These are phyloP conservation scores for Acleris emargana DNA, from an alignment of 2,888 invertebrate genomes.

Conservation along the genomic window DNA sequence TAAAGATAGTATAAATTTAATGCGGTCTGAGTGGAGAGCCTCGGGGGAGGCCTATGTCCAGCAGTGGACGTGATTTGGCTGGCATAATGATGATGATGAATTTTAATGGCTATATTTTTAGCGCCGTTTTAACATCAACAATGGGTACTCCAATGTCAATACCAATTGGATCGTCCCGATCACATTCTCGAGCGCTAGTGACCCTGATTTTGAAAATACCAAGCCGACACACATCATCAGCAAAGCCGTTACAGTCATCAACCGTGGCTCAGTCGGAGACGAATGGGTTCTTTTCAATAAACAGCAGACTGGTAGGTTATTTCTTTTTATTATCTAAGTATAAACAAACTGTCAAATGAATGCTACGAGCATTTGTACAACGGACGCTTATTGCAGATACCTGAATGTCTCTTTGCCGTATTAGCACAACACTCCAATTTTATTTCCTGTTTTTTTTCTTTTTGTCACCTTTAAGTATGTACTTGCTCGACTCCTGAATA, in stretches of 20 bases:
- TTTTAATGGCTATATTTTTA: slow-evolving; percentile 35
- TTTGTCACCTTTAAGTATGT: not conserved
- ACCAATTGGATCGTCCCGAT: slow-evolving; percentile 73
- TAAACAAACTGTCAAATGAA: no score
- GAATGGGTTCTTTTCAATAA: slow-evolving; percentile 86
- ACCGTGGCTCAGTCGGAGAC: slow-evolving; percentile 59
- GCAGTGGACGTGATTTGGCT: no score
- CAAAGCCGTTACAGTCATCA: slow-evolving; percentile 55
- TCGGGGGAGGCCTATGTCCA: no score
- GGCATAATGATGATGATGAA: no score
- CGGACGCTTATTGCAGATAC: no score
- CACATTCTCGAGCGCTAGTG: slow-evolving; percentile 67
- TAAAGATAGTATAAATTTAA: no score
- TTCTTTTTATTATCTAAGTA: not conserved
- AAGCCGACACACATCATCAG: slow-evolving; percentile 70
- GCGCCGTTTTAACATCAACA: slow-evolving; percentile 81
- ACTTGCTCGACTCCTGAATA: not conserved
- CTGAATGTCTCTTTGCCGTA: not conserved
- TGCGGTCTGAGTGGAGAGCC: no score
- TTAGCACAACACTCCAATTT: no score
- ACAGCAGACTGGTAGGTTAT: slow-evolving; percentile 81
- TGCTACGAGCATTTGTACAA: not conserved
- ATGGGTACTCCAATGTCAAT: slow-evolving; percentile 54
- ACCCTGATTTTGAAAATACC: slow-evolving; percentile 67
- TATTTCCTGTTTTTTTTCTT: not conserved